Percentiles rank a stretch among this genome's conserved stretches.
Evolutionary conservation across 2,797 vertebrate species (phyloP).

Genomic region (Heteromormyrus szaboi): DNA sequence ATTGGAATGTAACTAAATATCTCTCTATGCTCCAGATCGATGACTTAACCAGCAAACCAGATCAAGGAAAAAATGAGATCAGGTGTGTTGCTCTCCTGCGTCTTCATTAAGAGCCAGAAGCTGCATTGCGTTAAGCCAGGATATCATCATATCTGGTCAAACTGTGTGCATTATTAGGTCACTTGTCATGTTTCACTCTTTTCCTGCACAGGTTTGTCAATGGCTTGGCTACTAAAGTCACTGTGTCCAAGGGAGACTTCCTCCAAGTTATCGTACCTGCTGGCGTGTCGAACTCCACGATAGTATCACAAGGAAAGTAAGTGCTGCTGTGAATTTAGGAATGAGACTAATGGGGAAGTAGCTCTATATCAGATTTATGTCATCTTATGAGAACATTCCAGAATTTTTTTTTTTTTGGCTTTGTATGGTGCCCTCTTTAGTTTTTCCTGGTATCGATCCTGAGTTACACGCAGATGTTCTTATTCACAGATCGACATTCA

Average conservation of each 20-base stretch:
- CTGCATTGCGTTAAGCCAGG: neutral
- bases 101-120: neutral
- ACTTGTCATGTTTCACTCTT: neutral
- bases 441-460: neutral
- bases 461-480: neutral
- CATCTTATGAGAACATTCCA: neutral
- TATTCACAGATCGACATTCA: slow-evolving; percentile 44
- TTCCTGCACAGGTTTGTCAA: slow-evolving; percentile 71
- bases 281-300: slow-evolving; percentile 54
- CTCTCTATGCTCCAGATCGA: slow-evolving; percentile 38
- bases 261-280: slow-evolving; percentile 38
- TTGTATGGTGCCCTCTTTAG: neutral
- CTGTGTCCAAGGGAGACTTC: slow-evolving; percentile 35
- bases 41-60: slow-evolving; percentile 67
- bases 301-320: slow-evolving; percentile 64
- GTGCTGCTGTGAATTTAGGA: slow-evolving; percentile 32
- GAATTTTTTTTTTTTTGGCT: neutral
- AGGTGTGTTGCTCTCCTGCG: slow-evolving; percentile 56
- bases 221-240: slow-evolving; percentile 42
- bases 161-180: neutral
- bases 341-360: neutral
- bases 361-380: neutral
- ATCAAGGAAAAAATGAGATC: slow-evolving; percentile 71
- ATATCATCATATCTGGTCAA: neutral
- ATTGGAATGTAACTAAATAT: neutral